Conservation (phyloP, 2,113 vertebrate species). For the Monopterus albus region DNA sequence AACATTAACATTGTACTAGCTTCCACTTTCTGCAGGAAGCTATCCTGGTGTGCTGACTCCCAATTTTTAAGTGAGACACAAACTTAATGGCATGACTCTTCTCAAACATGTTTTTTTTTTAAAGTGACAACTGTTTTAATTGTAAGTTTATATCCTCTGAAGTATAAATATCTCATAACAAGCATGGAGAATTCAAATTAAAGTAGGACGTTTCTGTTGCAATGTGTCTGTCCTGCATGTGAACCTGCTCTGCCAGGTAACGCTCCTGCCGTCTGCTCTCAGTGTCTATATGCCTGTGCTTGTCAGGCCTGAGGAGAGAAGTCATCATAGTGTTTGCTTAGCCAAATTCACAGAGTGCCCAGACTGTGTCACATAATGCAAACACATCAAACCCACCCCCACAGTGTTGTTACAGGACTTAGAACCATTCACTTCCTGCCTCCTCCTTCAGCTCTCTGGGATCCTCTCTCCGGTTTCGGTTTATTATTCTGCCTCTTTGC, state of each 20-base stretch:
- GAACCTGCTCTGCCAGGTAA: conserved; percentile 50
- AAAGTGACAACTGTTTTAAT: too few relatives aligned
- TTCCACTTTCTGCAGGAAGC: too few relatives aligned
- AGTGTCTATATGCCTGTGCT: conserved; percentile 7
- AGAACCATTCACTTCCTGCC: conserved; percentile 51
- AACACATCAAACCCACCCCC: background rate
- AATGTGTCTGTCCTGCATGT: background rate
- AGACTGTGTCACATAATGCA: conserved; percentile 17
- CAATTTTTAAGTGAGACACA: too few relatives aligned
- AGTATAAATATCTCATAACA: too few relatives aligned
- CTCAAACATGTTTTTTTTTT: too few relatives aligned
- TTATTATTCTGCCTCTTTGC: conserved; percentile 35
- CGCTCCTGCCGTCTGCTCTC: conserved; percentile 25
- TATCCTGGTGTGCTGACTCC: too few relatives aligned
- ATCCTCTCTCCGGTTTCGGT: conserved; percentile 45
- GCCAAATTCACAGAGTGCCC: conserved; percentile 39
- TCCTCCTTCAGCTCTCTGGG: conserved; percentile 25
- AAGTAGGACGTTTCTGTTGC: too few relatives aligned
- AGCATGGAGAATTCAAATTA: background rate
- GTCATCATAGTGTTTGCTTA: conserved; percentile 34
- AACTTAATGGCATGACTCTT: too few relatives aligned
- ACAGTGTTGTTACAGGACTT: conserved; percentile 6
- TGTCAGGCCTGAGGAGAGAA: conserved; percentile 5
- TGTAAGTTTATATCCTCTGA: too few relatives aligned
- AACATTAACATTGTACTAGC: too few relatives aligned